Evolutionary conservation across 2,797 vertebrate species (phyloP), one percentile per base, ranked within the genome.

Genomic region (Carapus acus): DNA sequence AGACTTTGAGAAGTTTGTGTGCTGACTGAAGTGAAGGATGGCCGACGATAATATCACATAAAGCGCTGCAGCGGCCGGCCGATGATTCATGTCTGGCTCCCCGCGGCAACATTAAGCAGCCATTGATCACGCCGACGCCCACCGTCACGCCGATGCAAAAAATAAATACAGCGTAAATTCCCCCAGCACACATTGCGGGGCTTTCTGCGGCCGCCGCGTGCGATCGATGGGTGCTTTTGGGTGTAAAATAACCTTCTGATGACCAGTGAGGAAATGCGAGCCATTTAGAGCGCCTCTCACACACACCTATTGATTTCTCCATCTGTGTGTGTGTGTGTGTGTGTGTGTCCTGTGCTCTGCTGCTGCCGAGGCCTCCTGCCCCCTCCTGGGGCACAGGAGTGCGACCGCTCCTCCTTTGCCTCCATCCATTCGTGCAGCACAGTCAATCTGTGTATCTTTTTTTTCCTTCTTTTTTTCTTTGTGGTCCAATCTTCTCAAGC

Each of bases 231-330:
- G 65, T 77, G 89, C 89, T 91, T 91, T 91, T 90, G 84, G 86
- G 87, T 90, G 90, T 92, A 92, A 92, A 93, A 94, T 92, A 92
- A 91, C 88, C 91, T 91, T 93, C 89, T 93, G 87, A 91, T 92
- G 89, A 90, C 87, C 84, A 83, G 82, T 76, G 81, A 88, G 86
- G 88, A 91, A 92, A 90, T 79, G 87, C 76, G 84, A 90, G 84
- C 78, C 86, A 73, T 80, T 87, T 71, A 76, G 79, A 76, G 72
- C 62, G 82, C 89, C 91, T 84, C 77, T 88, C 88, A 88, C 76
- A 83, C 74, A 71, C 74, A 47, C 69, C 44, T 86, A 93, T 94
- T 86, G 90, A 93, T 93, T 90, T 88, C 60, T 62, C 68, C 69
- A 67, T 79, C 69, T 78, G 73, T 63, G 63, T 36, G 20, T 19